phyloP scores from a whole-genome alignment of 1,140 invertebrate genomes.

The Caerostris extrusa region DNA sequence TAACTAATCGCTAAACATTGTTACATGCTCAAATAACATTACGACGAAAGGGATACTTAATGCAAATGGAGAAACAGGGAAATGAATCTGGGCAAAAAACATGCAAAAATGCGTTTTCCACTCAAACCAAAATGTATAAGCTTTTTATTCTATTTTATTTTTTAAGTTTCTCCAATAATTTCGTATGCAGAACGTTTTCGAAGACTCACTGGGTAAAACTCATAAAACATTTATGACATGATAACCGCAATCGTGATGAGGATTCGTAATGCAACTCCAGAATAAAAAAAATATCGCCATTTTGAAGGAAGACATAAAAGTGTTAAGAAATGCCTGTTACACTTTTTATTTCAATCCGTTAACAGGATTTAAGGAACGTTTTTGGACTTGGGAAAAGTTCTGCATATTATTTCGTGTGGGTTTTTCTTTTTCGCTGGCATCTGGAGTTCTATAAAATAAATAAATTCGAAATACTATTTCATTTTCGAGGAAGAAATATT shows the following conservation, averaged over 20 bases:
- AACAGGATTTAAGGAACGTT: background rate
- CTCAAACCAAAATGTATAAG: background rate
- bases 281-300: background rate
- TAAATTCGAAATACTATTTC: background rate
- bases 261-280: background rate
- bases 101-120: background rate
- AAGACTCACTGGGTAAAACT: background rate
- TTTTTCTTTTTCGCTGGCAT: background rate
- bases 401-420: background rate
- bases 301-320: background rate
- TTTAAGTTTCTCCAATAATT: background rate
- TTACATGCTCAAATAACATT: background rate
- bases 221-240: conserved; percentile 12
- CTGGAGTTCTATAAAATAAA: background rate
- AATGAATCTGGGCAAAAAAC: background rate
- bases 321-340: conserved; percentile 8
- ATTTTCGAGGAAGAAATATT: background rate
- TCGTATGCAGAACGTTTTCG: background rate
- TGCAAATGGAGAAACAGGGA: background rate
- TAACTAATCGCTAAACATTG: background rate
- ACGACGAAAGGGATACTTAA: background rate
- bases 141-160: background rate
- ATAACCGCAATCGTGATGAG: conserved; percentile 20
- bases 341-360: background rate
- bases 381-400: background rate